Conservation (phyloP, 2,888 invertebrate species). For the Dione vanillae region DNA sequence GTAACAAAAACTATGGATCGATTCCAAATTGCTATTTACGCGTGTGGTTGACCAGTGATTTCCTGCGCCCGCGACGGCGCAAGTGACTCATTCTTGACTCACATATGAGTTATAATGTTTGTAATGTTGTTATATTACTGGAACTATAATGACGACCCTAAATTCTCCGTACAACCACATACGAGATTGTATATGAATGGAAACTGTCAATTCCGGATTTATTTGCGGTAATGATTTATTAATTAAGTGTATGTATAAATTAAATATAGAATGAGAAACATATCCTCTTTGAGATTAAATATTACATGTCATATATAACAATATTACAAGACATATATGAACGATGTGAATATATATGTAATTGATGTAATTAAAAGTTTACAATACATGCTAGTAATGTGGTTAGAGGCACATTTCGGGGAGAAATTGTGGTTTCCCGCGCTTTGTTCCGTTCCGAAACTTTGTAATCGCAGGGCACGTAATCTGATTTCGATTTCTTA, state of each 20-base stretch:
- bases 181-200: slow-evolving; percentile 42
- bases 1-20: slow-evolving; percentile 66
- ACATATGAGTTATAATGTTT: slow-evolving; percentile 62
- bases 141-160: slow-evolving; percentile 63
- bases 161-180: slow-evolving; percentile 51
- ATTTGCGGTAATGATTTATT: slow-evolving; percentile 3
- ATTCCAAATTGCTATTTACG: slow-evolving; percentile 71
- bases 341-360: neutral
- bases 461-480: slow-evolving; percentile 73
- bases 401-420: slow-evolving; percentile 55
- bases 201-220: slow-evolving; percentile 17
- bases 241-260: neutral
- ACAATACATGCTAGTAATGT: slow-evolving; percentile 50
- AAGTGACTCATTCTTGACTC: slow-evolving; percentile 64
- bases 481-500: slow-evolving; percentile 78
- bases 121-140: slow-evolving; percentile 65
- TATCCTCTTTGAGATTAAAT: slow-evolving; percentile 5
- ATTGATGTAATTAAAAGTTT: slow-evolving; percentile 13
- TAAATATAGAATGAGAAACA: neutral
- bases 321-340: neutral
- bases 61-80: slow-evolving; percentile 49
- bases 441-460: slow-evolving; percentile 64
- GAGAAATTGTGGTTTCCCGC: slow-evolving; percentile 58
- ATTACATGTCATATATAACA: neutral
- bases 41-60: slow-evolving; percentile 68